phyloP scores from a whole-genome alignment of 2,113 vertebrate genomes.

The Rhizomys pruinosus region DNA sequence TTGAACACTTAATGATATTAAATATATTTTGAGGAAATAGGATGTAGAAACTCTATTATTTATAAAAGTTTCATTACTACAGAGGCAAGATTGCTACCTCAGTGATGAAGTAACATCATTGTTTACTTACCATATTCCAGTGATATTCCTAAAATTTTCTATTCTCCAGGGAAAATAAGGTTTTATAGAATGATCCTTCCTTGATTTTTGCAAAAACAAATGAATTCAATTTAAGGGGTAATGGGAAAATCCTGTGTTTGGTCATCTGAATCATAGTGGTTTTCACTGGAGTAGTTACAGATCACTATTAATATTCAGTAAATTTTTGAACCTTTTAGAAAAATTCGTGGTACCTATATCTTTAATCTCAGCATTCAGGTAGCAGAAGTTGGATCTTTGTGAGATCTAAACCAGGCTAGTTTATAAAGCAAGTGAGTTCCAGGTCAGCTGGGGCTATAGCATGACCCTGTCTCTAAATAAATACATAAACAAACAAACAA shows the following conservation, averaged over 20 bases:
- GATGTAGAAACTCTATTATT: background rate
- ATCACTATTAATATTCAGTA: background rate
- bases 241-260: background rate
- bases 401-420: too few species aligned
- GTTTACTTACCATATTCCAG: background rate
- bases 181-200: background rate
- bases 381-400: too few species aligned
- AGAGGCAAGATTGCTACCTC: too few species aligned
- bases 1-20: background rate
- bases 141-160: background rate
- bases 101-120: too few species aligned
- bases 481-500: too few species aligned
- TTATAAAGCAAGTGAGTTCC: too few species aligned
- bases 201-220: constrained; percentile 23
- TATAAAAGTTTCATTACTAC: background rate
- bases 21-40: background rate
- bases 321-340: too few species aligned
- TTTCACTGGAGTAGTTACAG: background rate
- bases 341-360: too few species aligned
- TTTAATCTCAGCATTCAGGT: too few species aligned
- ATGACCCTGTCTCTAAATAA: too few species aligned
- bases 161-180: background rate
- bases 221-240: constrained; percentile 15
- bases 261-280: background rate
- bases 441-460: too few species aligned